These are phyloP conservation scores for Sesia bembeciformis DNA, from an alignment of 2,888 invertebrate genomes.

Conservation along the genomic window DNA sequence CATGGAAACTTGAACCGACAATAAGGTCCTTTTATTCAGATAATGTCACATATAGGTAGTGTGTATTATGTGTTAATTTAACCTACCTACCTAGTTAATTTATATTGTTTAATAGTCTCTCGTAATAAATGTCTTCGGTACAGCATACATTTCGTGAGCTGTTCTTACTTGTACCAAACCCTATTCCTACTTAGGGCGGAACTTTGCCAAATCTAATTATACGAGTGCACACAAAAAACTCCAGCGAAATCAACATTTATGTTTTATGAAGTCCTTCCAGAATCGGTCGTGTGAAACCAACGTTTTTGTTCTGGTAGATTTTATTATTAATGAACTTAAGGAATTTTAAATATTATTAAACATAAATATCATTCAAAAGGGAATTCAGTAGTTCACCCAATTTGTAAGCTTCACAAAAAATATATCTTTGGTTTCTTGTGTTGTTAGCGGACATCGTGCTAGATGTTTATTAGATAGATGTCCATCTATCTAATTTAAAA, in stretches of 20 bases:
- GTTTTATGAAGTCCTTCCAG: constrained; percentile 31
- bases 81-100: too few relatives aligned
- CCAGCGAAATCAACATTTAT: constrained; percentile 36
- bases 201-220: constrained; percentile 71
- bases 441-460: too few relatives aligned
- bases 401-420: background rate
- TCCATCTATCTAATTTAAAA: too few relatives aligned
- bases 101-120: too few relatives aligned
- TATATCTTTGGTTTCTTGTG: too few relatives aligned
- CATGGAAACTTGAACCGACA: too few relatives aligned
- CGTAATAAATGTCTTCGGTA: too few relatives aligned
- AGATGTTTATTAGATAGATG: too few relatives aligned
- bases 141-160: too few relatives aligned
- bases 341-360: background rate
- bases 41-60: too few relatives aligned
- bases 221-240: constrained; percentile 44
- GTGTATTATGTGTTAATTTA: too few relatives aligned
- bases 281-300: constrained; percentile 30
- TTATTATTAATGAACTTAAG: background rate
- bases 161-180: background rate
- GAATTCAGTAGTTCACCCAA: background rate
- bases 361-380: background rate
- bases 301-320: constrained; percentile 3
- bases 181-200: constrained; percentile 41
- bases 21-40: too few relatives aligned